phyloP scores from a whole-genome alignment of 2,888 invertebrate genomes.

The Apantesis nais region DNA sequence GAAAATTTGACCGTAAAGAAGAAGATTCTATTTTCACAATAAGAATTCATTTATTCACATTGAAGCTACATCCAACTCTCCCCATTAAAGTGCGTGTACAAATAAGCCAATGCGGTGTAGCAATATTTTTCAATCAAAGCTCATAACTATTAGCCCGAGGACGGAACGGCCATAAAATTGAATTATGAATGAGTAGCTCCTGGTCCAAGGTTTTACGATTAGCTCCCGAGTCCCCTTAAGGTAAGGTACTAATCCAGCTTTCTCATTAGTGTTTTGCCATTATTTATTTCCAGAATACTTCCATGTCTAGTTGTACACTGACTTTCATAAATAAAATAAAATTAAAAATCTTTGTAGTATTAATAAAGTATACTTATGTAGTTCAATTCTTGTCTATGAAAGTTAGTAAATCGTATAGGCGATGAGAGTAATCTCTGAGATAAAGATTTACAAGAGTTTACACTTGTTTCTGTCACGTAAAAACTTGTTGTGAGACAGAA shows the following conservation, averaged over 20 bases:
- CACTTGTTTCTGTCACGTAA: too few relatives aligned
- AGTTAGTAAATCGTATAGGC: neutral
- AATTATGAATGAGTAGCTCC: conserved; percentile 47
- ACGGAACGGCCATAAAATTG: conserved; percentile 53
- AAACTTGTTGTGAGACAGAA: neutral
- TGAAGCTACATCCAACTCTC: neutral
- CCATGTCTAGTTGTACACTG: conserved; percentile 17
- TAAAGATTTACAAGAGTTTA: too few relatives aligned
- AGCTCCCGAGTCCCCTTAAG: conserved; percentile 36
- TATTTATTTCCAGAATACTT: conserved; percentile 41
- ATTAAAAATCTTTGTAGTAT: neutral
- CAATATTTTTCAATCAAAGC: conserved; percentile 68
- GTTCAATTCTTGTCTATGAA: neutral
- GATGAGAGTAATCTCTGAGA: neutral
- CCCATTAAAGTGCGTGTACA: conserved; percentile 2
- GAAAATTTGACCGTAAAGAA: neutral
- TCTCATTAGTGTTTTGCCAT: conserved; percentile 44
- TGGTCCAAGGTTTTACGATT: conserved; percentile 41
- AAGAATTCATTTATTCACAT: neutral
- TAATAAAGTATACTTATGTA: neutral
- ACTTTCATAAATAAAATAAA: neutral
- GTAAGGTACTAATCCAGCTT: conserved; percentile 29
- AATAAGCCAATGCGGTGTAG: conserved; percentile 15
- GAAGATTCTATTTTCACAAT: neutral
- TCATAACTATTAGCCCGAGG: conserved; percentile 55